Evolutionary conservation across 2,888 invertebrate species (phyloP).

Genomic region (Cetonia aurata): DNA sequence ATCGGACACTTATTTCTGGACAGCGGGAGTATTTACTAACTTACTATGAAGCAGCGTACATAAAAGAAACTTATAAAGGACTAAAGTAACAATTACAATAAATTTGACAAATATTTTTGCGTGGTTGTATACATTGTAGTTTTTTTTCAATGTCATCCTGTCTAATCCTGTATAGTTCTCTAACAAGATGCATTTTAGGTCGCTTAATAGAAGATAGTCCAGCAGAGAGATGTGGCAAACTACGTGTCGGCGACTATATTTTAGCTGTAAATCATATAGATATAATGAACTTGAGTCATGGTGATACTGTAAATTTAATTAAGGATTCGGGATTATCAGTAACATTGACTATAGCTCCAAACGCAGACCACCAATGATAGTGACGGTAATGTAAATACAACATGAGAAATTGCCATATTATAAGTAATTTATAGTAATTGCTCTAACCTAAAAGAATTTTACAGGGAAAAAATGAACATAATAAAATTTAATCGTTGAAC

Average conservation of each 20-base stretch:
- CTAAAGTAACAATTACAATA: too few relatives aligned
- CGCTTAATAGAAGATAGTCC: constrained; percentile 96
- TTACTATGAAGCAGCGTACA: too few relatives aligned
- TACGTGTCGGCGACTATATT: constrained; percentile 95
- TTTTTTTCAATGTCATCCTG: neutral
- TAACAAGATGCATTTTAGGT: constrained; percentile 69
- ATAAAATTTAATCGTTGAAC: too few relatives aligned
- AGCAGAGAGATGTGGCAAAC: constrained; percentile 90
- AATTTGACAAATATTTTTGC: too few relatives aligned
- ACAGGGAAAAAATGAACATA: too few relatives aligned
- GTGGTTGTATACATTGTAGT: too few relatives aligned
- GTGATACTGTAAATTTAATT: constrained; percentile 96
- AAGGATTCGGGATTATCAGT: constrained; percentile 96
- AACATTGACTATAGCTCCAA: constrained; percentile 82
- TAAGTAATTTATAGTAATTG: too few relatives aligned
- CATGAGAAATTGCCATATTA: too few relatives aligned
- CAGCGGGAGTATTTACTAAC: too few relatives aligned
- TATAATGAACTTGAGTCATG: constrained; percentile 92
- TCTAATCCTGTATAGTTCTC: neutral
- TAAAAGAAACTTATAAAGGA: too few relatives aligned
- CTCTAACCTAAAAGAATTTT: too few relatives aligned
- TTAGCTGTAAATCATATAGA: constrained; percentile 94
- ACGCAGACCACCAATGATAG: constrained; percentile 67
- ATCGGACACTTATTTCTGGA: too few relatives aligned
- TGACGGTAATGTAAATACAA: constrained; percentile 6